A percentile compares a stretch with the other conserved stretches of the same genome.
phyloP scores from a whole-genome alignment of 2,113 vertebrate species.

The Dolichallabes microphthalmus region DNA sequence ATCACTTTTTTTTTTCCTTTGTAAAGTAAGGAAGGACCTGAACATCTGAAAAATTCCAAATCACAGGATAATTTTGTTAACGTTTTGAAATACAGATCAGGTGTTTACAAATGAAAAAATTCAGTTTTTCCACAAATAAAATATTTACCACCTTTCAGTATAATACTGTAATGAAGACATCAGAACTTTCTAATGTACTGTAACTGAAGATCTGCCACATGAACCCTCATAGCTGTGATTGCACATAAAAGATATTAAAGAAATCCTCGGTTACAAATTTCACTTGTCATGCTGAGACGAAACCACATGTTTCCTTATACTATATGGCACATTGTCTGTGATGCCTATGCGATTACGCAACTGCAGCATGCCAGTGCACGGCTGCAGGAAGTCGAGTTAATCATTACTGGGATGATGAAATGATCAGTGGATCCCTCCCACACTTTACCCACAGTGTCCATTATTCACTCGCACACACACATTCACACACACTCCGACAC shows the following conservation, averaged over 20 bases:
- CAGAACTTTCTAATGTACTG: background rate
- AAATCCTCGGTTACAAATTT: background rate
- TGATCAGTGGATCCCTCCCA: conserved; percentile 20
- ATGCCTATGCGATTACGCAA: background rate
- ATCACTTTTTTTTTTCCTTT: background rate
- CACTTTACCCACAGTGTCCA: background rate
- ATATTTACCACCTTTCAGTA: no score
- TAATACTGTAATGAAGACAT: background rate
- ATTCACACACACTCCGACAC: background rate
- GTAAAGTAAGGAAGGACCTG: background rate
- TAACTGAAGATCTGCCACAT: background rate
- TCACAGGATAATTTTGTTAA: background rate
- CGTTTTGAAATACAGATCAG: background rate
- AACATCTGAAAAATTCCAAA: background rate
- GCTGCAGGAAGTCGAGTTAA: conserved; percentile 28
- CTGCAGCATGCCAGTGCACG: background rate
- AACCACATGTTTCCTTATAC: background rate
- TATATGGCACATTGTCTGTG: background rate
- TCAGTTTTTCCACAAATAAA: background rate
- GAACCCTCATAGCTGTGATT: background rate
- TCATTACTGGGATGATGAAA: conserved; percentile 27
- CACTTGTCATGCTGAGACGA: background rate
- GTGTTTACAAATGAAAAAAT: background rate
- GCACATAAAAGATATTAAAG: background rate
- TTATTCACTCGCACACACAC: background rate